Evolutionary conservation across 2,888 invertebrate genomes (phyloP), one percentile per base, ranked within the genome.

Genomic region (Synanthedon tipuliformis): DNA sequence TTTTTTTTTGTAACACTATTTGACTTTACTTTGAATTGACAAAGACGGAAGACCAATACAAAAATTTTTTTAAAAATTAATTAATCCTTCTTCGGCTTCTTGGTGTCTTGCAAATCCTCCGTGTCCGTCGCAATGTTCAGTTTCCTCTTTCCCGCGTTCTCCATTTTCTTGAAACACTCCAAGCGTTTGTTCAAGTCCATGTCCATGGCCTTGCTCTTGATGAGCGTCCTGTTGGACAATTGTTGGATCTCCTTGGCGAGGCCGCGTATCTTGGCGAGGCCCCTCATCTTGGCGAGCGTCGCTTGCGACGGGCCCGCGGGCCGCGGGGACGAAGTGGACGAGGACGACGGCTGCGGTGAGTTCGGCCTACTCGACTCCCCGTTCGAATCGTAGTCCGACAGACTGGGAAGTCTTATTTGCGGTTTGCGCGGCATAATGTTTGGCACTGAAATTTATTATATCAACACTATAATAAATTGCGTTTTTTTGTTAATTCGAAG

Each of bases 391-490:
- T 72, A 73, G 54, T 81, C 79, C 0, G 80, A 75, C 0, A 84
- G 55, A 41, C 78, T 80, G 0, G 87, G 86, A 12, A 85, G 63
- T 12, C 78, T 81, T 57, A 87, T 81, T 1, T 74, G 52, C 0
- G 87, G 71, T 41, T 82, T 84, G 0, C 87, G 66, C 0, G 85
- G 86, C 54, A 83, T 82, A 48, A 88, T 88, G 66, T 88, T 88
- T n/a, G 85, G 76, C 1, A 78, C 18, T 49, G 45, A 13, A 45
- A 45, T 27, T 27, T 34, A 34, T 34, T 34, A n/a, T n/a, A n/a
- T n/a, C n/a, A n/a, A n/a, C n/a, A n/a, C n/a, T n/a, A n/a, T n/a
- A n/a, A n/a, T n/a, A n/a, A n/a, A n/a, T n/a, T n/a, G n/a, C n/a
- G n/a, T n/a, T n/a, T n/a, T n/a, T n/a, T n/a, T n/a, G n/a, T n/a